Conservation (phyloP, 2,888 invertebrate species). For the Ennomos quercinarius region DNA sequence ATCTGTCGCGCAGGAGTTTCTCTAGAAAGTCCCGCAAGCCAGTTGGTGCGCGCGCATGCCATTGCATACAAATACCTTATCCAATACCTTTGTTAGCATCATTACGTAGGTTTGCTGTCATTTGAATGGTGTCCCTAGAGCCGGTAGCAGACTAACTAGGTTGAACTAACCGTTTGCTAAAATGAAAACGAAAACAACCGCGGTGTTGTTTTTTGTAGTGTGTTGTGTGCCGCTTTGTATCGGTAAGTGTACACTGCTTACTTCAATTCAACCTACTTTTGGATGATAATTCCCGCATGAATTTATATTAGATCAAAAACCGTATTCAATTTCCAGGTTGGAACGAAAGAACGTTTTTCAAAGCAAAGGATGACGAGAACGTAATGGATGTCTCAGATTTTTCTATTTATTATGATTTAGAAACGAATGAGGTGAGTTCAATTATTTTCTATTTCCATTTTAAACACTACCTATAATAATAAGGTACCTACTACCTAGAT, state of each 20-base stretch:
- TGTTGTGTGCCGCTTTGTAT: constrained; percentile 50
- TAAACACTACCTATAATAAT: too few relatives aligned
- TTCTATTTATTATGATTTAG: constrained; percentile 76
- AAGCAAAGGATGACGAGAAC: constrained; percentile 54
- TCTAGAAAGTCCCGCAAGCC: constrained; percentile 83
- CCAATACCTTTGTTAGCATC: constrained; percentile 65
- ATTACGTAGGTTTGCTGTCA: constrained; percentile 71
- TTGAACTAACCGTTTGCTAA: constrained; percentile 49
- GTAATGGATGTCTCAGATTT: constrained; percentile 79
- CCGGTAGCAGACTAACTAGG: constrained; percentile 55
- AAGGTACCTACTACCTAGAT: too few relatives aligned
- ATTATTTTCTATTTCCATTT: background rate
- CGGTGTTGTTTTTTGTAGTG: constrained; percentile 54
- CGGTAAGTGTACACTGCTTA: constrained; percentile 52
- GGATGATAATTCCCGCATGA: too few relatives aligned
- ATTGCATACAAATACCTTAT: constrained; percentile 78
- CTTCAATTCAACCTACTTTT: constrained; percentile 19
- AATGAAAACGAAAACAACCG: constrained; percentile 66
- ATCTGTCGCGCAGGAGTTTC: constrained; percentile 74
- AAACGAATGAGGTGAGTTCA: constrained; percentile 71
- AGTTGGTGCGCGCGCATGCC: constrained; percentile 69
- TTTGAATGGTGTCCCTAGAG: constrained; percentile 79
- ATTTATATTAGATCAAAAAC: too few relatives aligned
- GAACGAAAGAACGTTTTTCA: constrained; percentile 44
- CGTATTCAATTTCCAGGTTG: constrained; percentile 36